Conservation (phyloP, 2,888 invertebrate species). For the Apamea crenata region DNA sequence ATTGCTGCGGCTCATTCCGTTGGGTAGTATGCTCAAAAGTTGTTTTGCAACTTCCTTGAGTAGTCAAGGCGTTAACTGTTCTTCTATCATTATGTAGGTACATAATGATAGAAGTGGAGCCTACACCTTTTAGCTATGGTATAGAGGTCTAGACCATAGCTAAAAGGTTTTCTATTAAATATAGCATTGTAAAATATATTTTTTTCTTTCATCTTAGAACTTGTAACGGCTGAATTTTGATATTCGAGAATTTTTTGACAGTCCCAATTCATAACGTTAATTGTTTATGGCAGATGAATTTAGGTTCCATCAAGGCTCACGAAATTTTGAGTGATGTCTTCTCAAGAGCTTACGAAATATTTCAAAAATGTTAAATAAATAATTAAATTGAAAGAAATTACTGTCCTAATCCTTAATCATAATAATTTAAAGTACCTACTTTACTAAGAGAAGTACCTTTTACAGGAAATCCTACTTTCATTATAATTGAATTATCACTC, state of each 20-base stretch:
- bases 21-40: neutral
- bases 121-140: too few relatives aligned
- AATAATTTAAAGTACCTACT: constrained; percentile 22
- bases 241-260: neutral
- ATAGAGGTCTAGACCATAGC: neutral
- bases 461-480: constrained; percentile 27
- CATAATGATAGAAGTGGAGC: too few relatives aligned
- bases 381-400: constrained; percentile 15
- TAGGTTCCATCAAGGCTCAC: neutral
- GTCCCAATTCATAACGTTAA: neutral
- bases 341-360: neutral
- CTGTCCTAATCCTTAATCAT: constrained; percentile 17
- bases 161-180: neutral
- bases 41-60: too few relatives aligned
- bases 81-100: neutral
- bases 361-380: neutral
- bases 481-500: constrained; percentile 44
- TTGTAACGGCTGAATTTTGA: neutral
- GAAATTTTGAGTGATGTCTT: constrained; percentile 5
- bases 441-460: constrained; percentile 6
- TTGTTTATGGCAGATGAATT: constrained; percentile 7
- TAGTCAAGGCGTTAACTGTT: neutral
- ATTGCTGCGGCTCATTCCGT: neutral
- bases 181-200: neutral
- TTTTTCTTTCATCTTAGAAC: neutral